Percentiles rank a stretch among this genome's conserved stretches.
These are phyloP conservation scores for Yponomeuta cagnagella DNA, from an alignment of 2,888 invertebrate species.

Conservation along the genomic window DNA sequence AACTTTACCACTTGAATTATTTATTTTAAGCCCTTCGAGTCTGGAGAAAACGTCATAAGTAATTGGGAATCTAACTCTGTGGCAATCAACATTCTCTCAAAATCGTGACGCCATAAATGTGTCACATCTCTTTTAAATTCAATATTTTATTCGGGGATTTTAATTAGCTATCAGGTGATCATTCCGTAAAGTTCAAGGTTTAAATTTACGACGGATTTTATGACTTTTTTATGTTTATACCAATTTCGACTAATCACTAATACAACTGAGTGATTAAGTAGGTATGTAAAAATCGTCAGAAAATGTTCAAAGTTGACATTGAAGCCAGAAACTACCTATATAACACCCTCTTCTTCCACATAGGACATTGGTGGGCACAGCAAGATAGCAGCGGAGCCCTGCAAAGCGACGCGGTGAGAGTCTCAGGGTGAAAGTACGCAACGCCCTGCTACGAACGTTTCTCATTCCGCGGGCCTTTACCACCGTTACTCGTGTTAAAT, in stretches of 20 bases:
- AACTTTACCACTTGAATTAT: not conserved
- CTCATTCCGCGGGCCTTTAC: slow-evolving; percentile 59
- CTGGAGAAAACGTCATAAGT: not conserved
- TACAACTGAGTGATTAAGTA: no score
- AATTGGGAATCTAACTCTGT: slow-evolving; percentile 9
- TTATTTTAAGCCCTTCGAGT: not conserved
- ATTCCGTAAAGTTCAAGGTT: slow-evolving; percentile 29
- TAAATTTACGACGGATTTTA: slow-evolving; percentile 15
- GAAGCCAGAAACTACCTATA: no score
- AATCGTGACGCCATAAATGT: slow-evolving; percentile 20
- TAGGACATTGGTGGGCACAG: not conserved
- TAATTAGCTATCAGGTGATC: slow-evolving; percentile 20
- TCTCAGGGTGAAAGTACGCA: slow-evolving; percentile 54
- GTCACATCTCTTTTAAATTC: slow-evolving; percentile 19
- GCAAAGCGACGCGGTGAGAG: slow-evolving; percentile 39
- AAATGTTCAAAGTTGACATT: no score
- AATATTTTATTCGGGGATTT: slow-evolving; percentile 21
- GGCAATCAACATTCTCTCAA: slow-evolving; percentile 20
- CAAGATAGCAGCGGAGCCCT: slow-evolving; percentile 10
- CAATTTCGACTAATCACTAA: slow-evolving; percentile 21
- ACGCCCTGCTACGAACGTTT: slow-evolving; percentile 66
- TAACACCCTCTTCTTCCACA: no score
- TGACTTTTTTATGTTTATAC: slow-evolving; percentile 12
- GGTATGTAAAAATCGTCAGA: no score
- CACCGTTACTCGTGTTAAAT: slow-evolving; percentile 56